These are phyloP conservation scores for Oxystoma pomonae DNA, from an alignment of 2,888 invertebrate species.

Conservation along the genomic window DNA sequence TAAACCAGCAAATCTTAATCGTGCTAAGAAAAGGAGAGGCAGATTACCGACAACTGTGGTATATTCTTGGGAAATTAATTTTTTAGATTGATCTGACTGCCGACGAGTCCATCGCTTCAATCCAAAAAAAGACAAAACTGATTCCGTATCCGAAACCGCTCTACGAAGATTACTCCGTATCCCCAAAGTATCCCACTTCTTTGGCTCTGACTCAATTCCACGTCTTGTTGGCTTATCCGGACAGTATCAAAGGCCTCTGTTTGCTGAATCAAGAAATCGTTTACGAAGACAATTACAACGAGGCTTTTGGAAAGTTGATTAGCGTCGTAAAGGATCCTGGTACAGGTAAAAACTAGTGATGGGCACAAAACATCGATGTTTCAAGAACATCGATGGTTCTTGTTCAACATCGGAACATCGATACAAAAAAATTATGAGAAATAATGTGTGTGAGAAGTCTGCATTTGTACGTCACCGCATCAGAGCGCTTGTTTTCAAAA, in stretches of 20 bases:
- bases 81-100: slow-evolving; percentile 52
- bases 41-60: too few species aligned
- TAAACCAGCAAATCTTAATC: too few species aligned
- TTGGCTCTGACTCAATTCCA: slow-evolving; percentile 90
- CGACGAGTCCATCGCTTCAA: slow-evolving; percentile 51
- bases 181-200: slow-evolving; percentile 57
- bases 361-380: too few species aligned
- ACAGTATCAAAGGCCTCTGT: slow-evolving; percentile 81
- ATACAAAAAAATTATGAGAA: too few species aligned
- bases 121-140: slow-evolving; percentile 49
- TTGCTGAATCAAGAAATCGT: slow-evolving; percentile 80
- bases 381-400: too few species aligned
- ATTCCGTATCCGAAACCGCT: slow-evolving; percentile 44
- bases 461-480: too few species aligned
- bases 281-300: slow-evolving; percentile 79
- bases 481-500: too few species aligned
- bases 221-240: slow-evolving; percentile 75
- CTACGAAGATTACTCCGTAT: slow-evolving; percentile 40
- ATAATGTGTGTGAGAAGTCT: too few species aligned
- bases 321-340: slow-evolving; percentile 77
- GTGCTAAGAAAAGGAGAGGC: too few species aligned
- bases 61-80: too few species aligned
- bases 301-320: slow-evolving; percentile 73
- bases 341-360: slow-evolving; percentile 48
- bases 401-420: too few species aligned